Evolutionary conservation across 1,140 invertebrate genomes (phyloP), one percentile per base, ranked within the genome.

Genomic region (Philopotamus ludificatus): DNA sequence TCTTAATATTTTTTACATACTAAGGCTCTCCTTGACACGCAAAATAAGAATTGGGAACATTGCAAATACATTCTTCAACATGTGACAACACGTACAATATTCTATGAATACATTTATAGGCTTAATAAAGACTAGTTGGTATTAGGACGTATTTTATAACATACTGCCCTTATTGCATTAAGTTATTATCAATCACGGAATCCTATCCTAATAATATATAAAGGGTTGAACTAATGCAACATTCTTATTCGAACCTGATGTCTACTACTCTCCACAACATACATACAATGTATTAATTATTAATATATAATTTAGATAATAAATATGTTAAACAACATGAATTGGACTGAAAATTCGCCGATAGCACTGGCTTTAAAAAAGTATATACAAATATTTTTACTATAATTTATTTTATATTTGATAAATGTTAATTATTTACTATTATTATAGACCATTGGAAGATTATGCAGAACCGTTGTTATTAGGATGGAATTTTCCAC

Each of bases 401-500:
- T 34, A 7, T 12, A 12, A 34, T 7, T 12, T 34, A 4, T 34
- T 34, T 34, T 4, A 34, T 4, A 34, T 34, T 34, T 34, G 4
- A 7, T 12, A 34, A 34, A 7, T 12, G 28, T 34, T 34, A 34
- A 34, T 34, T 7, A 22, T 53, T 25, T 53, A 23, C 18, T 39
- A 44, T 50, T 34, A 50, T 57, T 53, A 16, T 66, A 81, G 79
- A 74, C 74, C 77, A 16, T 74, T 75, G 53, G 72, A 76, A 41
- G 77, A 77, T 61, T 73, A 77, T 9, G 72, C 75, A 3, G 75
- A 79, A 54, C 74, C 78, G 58, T 77, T 81, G 74, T 73, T 88
- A 55, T n/a, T n/a, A n/a, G 88, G 88, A 41, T 88, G 87, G 81
- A 88, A 89, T 75, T 84, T 87, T 66, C 87, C 88, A 1, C 76